Evolutionary conservation across 2,113 vertebrate genomes (phyloP), one percentile per base, ranked within the genome.

Genomic region (Shinisaurus crocodilurus): DNA sequence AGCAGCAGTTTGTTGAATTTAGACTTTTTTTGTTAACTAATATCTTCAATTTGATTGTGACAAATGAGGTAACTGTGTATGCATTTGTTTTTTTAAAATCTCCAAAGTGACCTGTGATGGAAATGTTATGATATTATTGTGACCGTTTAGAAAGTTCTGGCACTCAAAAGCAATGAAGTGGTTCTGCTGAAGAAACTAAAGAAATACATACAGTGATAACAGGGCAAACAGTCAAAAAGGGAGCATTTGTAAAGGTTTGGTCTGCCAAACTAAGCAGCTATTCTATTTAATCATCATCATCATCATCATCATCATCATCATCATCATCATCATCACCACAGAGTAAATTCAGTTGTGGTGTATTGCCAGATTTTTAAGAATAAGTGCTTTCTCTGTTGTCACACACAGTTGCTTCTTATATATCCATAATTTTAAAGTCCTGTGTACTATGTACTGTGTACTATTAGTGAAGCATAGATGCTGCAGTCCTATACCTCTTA

Each of bases 161-260:
- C 40, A 75, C 84, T 84, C 40, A 77, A 60, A 72, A 34, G 50
- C 40, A n/a, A 75, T 75, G 69, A 34, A 18, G 82, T 76, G 23
- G 23, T 65, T 84, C 13, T 76, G 72, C 23, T 77, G 70, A 74
- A n/a, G 63, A 13, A 45, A 12, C 37, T 15, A 82, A 45, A 63
- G 40, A 82, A 82, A 82, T 45, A 48, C 50, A 82, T 45, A 48
- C 50, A 32, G 37, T 72, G 40, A 81, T 65, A 82, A 87, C 34
- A 90, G 40, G 69, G 69, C 32, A 82, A 48, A 74, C 48, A 45
- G 82, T 87, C 37, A 43, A 86, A 74, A 87, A 82, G 50, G 67
- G 77, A 84, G 70, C 40, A 48, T 54, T 84, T 88, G 40, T 50
- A 65, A 84, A 89, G 32, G 32, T 76, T 85, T n/a, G 13, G 2